Conservation (phyloP, 2,888 invertebrate genomes). For the Bembecia ichneumoniformis region DNA sequence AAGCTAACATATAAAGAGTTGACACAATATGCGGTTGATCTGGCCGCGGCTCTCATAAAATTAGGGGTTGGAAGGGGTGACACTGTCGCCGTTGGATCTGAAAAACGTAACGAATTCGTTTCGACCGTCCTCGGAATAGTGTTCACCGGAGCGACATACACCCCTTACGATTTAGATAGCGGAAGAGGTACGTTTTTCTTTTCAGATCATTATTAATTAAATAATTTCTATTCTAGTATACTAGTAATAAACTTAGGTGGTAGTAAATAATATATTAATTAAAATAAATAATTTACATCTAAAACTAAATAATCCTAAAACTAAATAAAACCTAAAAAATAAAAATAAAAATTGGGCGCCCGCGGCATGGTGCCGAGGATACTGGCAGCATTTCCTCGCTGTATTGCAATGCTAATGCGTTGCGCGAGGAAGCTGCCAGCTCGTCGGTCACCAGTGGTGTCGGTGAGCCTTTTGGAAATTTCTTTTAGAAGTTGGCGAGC, state of each 20-base stretch:
- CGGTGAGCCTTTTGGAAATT: too few relatives aligned
- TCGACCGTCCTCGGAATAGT: conserved; percentile 65
- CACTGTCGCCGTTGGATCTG: conserved; percentile 70
- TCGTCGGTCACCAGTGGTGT: too few relatives aligned
- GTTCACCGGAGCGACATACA: conserved; percentile 46
- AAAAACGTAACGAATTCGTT: conserved; percentile 71
- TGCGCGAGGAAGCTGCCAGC: too few relatives aligned
- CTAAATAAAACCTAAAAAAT: too few relatives aligned
- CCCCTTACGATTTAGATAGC: conserved; percentile 33
- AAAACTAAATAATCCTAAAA: too few relatives aligned
- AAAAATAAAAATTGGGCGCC: too few relatives aligned
- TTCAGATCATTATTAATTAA: neutral
- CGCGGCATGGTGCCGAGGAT: too few relatives aligned
- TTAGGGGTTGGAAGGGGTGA: conserved; percentile 65
- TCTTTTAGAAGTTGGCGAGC: too few relatives aligned
- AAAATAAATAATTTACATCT: neutral
- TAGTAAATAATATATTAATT: neutral
- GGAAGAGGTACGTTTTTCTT: conserved; percentile 30
- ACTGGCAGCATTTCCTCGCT: too few relatives aligned
- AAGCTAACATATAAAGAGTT: conserved; percentile 64
- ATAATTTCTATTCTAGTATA: neutral
- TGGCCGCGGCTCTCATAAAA: conserved; percentile 62
- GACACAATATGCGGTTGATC: conserved; percentile 60
- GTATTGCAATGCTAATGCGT: too few relatives aligned
- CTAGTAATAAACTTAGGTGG: neutral